Evolutionary conservation across 2,888 invertebrate genomes (phyloP).

Genomic region (Prosopocoilus inquinatus): DNA sequence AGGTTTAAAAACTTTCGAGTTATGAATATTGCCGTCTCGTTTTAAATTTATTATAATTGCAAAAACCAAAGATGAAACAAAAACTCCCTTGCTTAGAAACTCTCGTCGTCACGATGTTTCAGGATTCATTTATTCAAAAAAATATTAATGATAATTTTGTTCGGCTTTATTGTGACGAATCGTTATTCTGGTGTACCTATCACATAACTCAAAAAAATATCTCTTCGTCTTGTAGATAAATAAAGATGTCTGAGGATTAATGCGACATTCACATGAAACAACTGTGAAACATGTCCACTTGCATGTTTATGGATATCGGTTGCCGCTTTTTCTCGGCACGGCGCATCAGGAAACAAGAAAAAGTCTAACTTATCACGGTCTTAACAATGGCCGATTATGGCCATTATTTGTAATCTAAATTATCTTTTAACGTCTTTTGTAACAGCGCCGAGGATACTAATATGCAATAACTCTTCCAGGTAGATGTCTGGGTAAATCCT

Average conservation of each 20-base stretch:
- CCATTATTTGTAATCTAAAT: conserved; percentile 49
- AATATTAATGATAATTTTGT: too few relatives aligned
- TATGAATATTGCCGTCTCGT: conserved; percentile 36
- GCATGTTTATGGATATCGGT: not conserved
- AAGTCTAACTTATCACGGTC: conserved; percentile 15
- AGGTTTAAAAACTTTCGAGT: conserved; percentile 43
- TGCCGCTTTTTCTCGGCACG: not conserved
- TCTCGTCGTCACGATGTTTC: too few relatives aligned
- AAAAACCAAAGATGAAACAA: too few relatives aligned
- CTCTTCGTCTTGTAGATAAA: conserved; percentile 9
- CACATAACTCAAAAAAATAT: not conserved
- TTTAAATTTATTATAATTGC: too few relatives aligned
- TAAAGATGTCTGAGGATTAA: conserved; percentile 23
- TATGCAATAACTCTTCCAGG: conserved; percentile 38
- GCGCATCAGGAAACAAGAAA: conserved; percentile 5
- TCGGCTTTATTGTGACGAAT: not conserved
- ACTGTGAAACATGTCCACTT: conserved; percentile 13
- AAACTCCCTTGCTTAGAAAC: too few relatives aligned
- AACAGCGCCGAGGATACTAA: conserved; percentile 39
- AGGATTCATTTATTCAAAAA: too few relatives aligned
- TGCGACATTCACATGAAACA: conserved; percentile 23
- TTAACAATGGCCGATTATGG: conserved; percentile 34
- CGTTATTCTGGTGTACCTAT: not conserved
- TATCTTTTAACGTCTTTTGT: conserved; percentile 41
- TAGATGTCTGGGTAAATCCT: conserved; percentile 25